Conservation (phyloP, 2,888 invertebrate species). For the Halocaridina rubra region DNA sequence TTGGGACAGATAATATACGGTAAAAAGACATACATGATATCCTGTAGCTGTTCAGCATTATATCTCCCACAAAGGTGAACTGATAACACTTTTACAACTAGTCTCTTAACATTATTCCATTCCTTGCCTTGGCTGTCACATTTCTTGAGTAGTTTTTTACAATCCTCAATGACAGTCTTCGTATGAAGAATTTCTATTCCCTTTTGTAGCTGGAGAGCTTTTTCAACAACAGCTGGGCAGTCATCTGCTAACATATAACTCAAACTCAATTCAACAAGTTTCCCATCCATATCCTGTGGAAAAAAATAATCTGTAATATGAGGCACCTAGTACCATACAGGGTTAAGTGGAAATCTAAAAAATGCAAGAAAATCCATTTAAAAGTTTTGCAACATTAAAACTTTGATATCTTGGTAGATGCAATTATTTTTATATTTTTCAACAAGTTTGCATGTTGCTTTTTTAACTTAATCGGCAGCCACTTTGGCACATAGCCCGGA, state of each 20-base stretch:
- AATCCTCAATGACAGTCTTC: neutral
- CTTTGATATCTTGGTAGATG: too few species aligned
- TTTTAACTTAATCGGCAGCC: too few species aligned
- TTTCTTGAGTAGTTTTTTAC: neutral
- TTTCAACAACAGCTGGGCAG: neutral
- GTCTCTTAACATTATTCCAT: neutral
- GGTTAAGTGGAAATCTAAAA: neutral
- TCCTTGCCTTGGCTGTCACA: neutral
- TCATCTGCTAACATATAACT: slow-evolving; percentile 34
- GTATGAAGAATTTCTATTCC: neutral
- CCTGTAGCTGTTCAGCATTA: neutral
- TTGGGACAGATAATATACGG: slow-evolving; percentile 14
- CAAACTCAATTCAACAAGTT: neutral
- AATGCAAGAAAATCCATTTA: neutral
- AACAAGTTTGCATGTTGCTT: too few species aligned
- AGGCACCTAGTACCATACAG: too few species aligned
- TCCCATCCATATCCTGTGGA: neutral
- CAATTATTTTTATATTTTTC: too few species aligned
- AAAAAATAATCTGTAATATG: neutral
- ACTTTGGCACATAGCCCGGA: too few species aligned
- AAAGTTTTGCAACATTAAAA: too few species aligned
- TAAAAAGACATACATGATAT: neutral
- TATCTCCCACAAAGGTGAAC: neutral
- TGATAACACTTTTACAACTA: neutral
- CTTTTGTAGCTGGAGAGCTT: neutral